phyloP scores from a whole-genome alignment of 2,888 invertebrate species.

The Phoronis australis region DNA sequence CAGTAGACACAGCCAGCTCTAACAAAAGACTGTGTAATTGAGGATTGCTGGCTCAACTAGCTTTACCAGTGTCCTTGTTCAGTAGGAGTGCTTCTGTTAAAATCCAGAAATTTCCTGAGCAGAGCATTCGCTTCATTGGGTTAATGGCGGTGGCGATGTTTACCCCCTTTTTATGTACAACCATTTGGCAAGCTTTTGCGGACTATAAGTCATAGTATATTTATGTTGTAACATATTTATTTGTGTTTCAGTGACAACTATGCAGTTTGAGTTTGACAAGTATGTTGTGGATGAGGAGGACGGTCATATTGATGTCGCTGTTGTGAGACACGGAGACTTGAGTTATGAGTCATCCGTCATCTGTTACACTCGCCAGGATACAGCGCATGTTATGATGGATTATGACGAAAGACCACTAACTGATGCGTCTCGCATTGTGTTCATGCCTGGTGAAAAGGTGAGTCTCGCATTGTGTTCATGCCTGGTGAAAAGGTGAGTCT shows the following conservation, averaged over 20 bases:
- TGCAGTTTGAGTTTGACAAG: constrained; percentile 40
- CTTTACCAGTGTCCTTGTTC: too few species aligned
- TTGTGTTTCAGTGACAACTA: constrained; percentile 34
- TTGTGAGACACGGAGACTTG: constrained; percentile 46
- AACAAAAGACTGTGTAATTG: too few species aligned
- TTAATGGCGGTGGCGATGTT: too few species aligned
- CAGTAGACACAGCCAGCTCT: too few species aligned
- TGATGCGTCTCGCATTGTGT: constrained; percentile 43
- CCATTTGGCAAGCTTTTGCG: too few species aligned
- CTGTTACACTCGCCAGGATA: constrained; percentile 48
- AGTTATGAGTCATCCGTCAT: constrained; percentile 41
- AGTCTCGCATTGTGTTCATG: too few species aligned
- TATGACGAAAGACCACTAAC: constrained; percentile 41
- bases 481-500: background rate
- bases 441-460: constrained; percentile 42
- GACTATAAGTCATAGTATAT: too few species aligned
- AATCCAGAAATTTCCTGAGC: too few species aligned
- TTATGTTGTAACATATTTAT: constrained; percentile 1
- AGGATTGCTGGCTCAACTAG: too few species aligned
- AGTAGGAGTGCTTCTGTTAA: too few species aligned
- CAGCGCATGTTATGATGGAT: constrained; percentile 45
- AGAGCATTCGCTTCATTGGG: too few species aligned
- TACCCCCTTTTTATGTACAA: too few species aligned
- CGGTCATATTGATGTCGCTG: constrained; percentile 31
- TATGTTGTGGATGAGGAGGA: constrained; percentile 41